Base-by-base conservation (phyloP, 2,113 vertebrate genomes). In the Hucho hucho region DNA sequence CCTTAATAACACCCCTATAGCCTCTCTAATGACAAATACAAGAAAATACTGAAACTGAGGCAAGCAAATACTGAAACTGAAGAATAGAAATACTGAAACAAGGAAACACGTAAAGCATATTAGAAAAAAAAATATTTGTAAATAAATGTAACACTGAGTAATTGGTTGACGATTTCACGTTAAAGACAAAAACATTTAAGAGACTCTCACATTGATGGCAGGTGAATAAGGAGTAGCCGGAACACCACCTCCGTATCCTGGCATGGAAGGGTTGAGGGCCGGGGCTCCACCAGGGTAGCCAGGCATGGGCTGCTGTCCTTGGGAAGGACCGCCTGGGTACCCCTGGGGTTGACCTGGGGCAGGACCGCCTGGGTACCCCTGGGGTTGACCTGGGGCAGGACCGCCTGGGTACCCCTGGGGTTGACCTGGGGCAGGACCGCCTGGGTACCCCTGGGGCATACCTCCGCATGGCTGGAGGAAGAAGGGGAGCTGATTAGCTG, bases 1-100 rank as follows among this genome's bases (percentile, higher is more conserved):
- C 96, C 3, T 91, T 93, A 26, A 99, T 91, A 0, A 95, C 92
- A 9, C 96, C 97, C 79, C 95, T 87, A 67, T 79, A 96, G 49
- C 94, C 93, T 76, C 79, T 87, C 98, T 98, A 71, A 77, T 70
- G 3, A 65, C 72, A 46, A 86, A 11, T 81, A 87, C 64, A 26
- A 16, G 64, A 67, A 65, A 22, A 59, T 24, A 18, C 61, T 24
- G 46, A 18, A 58, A 49, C 22, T 68, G 59, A 16, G 6, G 53
- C 1, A 59, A 49, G 0, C 7, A 32, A 61, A 20, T 12, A 72
- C 28, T 37, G 13, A 16, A 14, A 47, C 46, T 32, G 29, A 32
- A 32, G 5, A 5, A 14, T 11, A 6, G 13, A 47, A 47, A 4
- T 9, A 18, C 56, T 20, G 56, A 72, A 0, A 29, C 11, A 5